Evolutionary conservation across 1,140 invertebrate species (phyloP).

Genomic region (Colletes latitarsis): DNA sequence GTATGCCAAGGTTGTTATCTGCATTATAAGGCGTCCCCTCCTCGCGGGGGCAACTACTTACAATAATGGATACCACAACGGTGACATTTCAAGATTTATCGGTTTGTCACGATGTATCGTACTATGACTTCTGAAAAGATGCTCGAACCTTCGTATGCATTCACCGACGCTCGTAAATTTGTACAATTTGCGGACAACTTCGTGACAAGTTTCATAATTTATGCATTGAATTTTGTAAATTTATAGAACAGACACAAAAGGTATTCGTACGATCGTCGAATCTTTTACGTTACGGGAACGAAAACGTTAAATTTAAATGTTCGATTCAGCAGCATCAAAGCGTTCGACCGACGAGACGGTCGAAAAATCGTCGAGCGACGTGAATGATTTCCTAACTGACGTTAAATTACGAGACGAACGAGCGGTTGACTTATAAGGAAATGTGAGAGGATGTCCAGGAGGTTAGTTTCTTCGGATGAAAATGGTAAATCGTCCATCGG

Average conservation of each 20-base stretch:
- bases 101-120: not conserved
- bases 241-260: not conserved
- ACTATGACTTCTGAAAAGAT: not conserved
- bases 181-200: too few species aligned
- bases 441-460: not conserved
- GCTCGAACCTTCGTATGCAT: not conserved
- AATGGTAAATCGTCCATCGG: not conserved
- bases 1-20: slow-evolving; percentile 56
- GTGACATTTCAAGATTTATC: slow-evolving; percentile 25
- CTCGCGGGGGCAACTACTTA: not conserved
- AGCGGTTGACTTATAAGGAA: not conserved
- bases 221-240: not conserved
- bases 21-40: slow-evolving; percentile 23
- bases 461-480: not conserved
- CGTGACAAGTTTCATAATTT: too few species aligned
- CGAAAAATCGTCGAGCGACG: not conserved
- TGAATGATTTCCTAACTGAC: not conserved
- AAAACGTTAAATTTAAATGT: not conserved
- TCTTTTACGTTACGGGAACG: too few species aligned
- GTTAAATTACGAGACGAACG: not conserved
- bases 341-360: not conserved
- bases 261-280: too few species aligned
- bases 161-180: too few species aligned
- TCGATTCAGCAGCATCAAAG: not conserved
- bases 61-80: slow-evolving; percentile 16